Percentiles rank a stretch among this genome's conserved stretches.
Evolutionary conservation across 2,113 vertebrate species (phyloP).

Genomic region (Echinops telfairi): DNA sequence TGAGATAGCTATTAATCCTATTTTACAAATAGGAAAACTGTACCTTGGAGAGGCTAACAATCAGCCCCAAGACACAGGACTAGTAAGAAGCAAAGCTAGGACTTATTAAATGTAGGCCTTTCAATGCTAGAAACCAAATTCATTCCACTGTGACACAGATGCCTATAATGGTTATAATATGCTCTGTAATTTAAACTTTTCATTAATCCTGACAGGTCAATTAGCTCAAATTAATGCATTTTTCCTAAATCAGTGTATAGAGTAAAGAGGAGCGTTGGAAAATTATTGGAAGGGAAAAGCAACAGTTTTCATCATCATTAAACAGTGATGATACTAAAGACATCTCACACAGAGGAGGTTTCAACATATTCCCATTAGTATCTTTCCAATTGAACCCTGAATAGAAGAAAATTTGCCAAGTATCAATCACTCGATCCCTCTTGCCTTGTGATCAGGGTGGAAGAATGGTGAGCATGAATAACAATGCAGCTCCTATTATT

Average conservation of each 20-base stretch:
- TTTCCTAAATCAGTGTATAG: slow-evolving; percentile 40
- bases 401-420: background rate
- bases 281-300: background rate
- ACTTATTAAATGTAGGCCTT: slow-evolving; percentile 39
- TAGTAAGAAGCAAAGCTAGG: slow-evolving; percentile 40
- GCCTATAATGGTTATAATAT: slow-evolving; percentile 44
- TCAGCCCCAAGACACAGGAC: background rate
- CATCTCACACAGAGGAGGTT: background rate
- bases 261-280: slow-evolving; percentile 48
- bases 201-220: slow-evolving; percentile 61
- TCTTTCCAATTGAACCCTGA: slow-evolving; percentile 9
- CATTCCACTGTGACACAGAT: slow-evolving; percentile 29
- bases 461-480: background rate
- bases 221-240: slow-evolving; percentile 61
- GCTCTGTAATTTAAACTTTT: slow-evolving; percentile 67
- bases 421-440: background rate
- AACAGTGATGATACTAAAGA: slow-evolving; percentile 42
- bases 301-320: slow-evolving; percentile 30
- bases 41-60: slow-evolving; percentile 11
- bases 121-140: slow-evolving; percentile 29
- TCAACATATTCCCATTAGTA: background rate
- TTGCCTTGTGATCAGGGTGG: background rate
- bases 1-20: background rate
- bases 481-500: background rate
- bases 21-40: slow-evolving; percentile 55